phyloP scores from a whole-genome alignment of 2,113 vertebrate species.

The Columba livia region DNA sequence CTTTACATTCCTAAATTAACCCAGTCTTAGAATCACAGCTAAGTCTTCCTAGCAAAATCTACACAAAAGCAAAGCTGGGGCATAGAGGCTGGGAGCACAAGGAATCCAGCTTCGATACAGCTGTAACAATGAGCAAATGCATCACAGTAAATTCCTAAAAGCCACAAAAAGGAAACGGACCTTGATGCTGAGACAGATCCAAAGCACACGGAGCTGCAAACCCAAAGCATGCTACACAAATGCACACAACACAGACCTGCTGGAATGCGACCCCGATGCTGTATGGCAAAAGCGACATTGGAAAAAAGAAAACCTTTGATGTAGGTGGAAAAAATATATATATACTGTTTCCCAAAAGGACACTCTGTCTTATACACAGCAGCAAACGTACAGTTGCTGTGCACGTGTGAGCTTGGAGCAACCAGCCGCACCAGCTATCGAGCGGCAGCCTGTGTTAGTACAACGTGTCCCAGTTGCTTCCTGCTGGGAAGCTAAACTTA shows the following conservation, averaged over 20 bases:
- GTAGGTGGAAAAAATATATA: neutral
- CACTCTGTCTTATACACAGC: neutral
- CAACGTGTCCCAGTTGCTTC: slow-evolving; percentile 44
- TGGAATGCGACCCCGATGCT: neutral
- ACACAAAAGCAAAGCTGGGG: neutral
- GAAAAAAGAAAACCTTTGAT: neutral
- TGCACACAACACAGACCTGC: neutral
- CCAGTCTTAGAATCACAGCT: neutral
- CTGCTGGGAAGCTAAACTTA: slow-evolving; percentile 57
- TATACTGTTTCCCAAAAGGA: slow-evolving; percentile 25
- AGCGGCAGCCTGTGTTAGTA: slow-evolving; percentile 8
- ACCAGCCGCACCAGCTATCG: neutral
- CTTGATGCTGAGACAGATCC: neutral
- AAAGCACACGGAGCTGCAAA: neutral
- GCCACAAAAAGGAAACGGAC: slow-evolving; percentile 41
- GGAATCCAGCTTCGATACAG: neutral
- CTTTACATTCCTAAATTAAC: neutral
- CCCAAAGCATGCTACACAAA: neutral
- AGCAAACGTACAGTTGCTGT: neutral
- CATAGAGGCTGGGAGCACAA: neutral
- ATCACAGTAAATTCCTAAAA: slow-evolving; percentile 55
- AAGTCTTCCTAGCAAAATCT: neutral
- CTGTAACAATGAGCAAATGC: neutral
- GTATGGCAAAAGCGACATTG: neutral
- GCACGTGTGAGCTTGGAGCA: neutral